Base-by-base conservation (phyloP, 1,140 invertebrate species). In the Schlechtendalia chinensis region DNA sequence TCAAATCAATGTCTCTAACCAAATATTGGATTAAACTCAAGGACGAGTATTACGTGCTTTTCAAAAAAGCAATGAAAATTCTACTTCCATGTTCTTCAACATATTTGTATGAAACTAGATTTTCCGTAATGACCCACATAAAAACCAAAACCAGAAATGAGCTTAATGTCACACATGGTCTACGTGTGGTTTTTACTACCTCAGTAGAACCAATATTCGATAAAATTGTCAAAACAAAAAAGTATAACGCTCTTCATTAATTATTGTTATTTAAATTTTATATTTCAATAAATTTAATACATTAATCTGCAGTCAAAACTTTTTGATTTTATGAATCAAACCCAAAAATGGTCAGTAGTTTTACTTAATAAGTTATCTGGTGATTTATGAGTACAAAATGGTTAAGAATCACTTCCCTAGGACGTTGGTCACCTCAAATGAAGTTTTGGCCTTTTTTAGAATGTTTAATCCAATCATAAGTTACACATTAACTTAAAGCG, bases 171-270 rank as follows among this genome's bases (percentile, higher is more conserved):
- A 58, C 56, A 58, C n/a, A 24, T 24, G 24, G 56, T 58, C 17
- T 58, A 27, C n/a, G n/a, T 24, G 8, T 58, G 10, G 8, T 22
- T 58, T 58, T 58, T 8, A 58, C 8, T 19, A 58, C 56, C 24
- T 19, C 56, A 58, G 56, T 58, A 22, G 22, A 58, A 58, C 56
- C 56, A 58, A 58, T 8, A 58, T 24, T 58, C n/a, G 56, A 58
- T 58, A 58, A 58, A 58, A 58, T 58, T 58, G 56, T 58, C 56
- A 58, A 58, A 58, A 58, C 22, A 58, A 58, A 58, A 12, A n/a
- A n/a, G n/a, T n/a, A n/a, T n/a, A n/a, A n/a, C n/a, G n/a, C n/a
- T n/a, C n/a, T n/a, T n/a, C n/a, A 24, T n/a, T 58, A 58, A 58
- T 58, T 24, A 12, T 1, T 24, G 10, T 24, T 12, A 0, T 1